Conservation (phyloP, 2,888 invertebrate species). For the Phymatocera aterrima region DNA sequence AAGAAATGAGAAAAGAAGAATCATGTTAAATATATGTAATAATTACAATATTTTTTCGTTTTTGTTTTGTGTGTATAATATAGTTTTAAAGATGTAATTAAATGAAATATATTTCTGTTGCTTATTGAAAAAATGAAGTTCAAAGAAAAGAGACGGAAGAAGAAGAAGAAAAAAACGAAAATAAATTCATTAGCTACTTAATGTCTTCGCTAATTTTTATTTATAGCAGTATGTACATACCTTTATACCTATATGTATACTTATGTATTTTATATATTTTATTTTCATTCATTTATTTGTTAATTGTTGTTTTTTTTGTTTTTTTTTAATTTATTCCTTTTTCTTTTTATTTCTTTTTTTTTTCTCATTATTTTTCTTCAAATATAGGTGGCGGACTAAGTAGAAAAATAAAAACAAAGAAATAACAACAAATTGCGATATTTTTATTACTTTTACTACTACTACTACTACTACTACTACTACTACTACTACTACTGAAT, state of each 20-base stretch:
- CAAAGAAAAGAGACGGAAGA: no score
- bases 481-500: slow-evolving; percentile 72
- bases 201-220: slow-evolving; percentile 71
- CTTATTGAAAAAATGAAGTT: slow-evolving; percentile 65
- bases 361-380: slow-evolving; percentile 52
- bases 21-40: slow-evolving; percentile 74
- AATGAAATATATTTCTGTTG: slow-evolving; percentile 74
- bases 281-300: slow-evolving; percentile 58
- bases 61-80: no score
- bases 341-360: slow-evolving; percentile 51
- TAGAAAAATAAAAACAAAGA: slow-evolving; percentile 59
- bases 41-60: slow-evolving; percentile 74
- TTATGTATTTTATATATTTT: slow-evolving; percentile 60
- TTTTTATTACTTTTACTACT: no score
- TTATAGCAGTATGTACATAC: no score
- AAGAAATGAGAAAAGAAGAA: slow-evolving; percentile 49
- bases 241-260: no score
- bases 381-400: slow-evolving; percentile 72
- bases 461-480: no score
- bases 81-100: slow-evolving; percentile 74
- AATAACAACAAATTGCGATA: slow-evolving; percentile 68
- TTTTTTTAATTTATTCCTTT: slow-evolving; percentile 49
- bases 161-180: no score
- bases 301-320: slow-evolving; percentile 58
- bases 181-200: slow-evolving; percentile 71